These are phyloP conservation scores for Polydrusus cervinus DNA, from an alignment of 2,888 invertebrate genomes.

Conservation along the genomic window DNA sequence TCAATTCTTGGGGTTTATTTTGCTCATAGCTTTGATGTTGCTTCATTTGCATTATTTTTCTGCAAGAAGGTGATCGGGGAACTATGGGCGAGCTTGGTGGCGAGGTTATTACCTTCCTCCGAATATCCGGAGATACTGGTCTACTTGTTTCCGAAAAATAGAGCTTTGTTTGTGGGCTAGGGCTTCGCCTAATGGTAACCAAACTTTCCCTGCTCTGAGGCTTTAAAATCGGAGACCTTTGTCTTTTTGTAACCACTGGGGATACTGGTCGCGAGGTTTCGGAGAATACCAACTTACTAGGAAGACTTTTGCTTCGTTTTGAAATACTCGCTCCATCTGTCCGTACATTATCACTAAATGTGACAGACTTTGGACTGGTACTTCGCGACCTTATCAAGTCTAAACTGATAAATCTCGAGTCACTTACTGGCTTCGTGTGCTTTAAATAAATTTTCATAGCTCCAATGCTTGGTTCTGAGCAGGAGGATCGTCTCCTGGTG, in stretches of 20 bases:
- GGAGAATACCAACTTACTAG: constrained; percentile 68
- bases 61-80: constrained; percentile 61
- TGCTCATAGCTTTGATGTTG: constrained; percentile 44
- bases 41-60: constrained; percentile 63
- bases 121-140: constrained; percentile 60
- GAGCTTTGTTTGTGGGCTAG: constrained; percentile 58
- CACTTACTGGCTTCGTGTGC: constrained; percentile 81
- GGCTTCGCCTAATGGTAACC: constrained; percentile 53
- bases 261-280: constrained; percentile 61
- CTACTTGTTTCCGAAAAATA: constrained; percentile 58
- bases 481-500: constrained; percentile 68
- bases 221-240: constrained; percentile 68
- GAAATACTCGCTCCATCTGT: constrained; percentile 34
- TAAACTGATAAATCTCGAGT: constrained; percentile 81
- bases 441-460: constrained; percentile 79
- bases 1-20: constrained; percentile 52
- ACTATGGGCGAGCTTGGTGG: constrained; percentile 58
- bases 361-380: constrained; percentile 76
- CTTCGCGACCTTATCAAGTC: constrained; percentile 74
- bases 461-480: constrained; percentile 74
- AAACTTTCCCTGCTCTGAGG: constrained; percentile 49
- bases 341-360: constrained; percentile 69
- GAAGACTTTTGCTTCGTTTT: constrained; percentile 72
- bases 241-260: constrained; percentile 61
- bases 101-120: constrained; percentile 57